These are phyloP conservation scores for Xestia xanthographa DNA, from an alignment of 2,888 invertebrate species.

Conservation along the genomic window DNA sequence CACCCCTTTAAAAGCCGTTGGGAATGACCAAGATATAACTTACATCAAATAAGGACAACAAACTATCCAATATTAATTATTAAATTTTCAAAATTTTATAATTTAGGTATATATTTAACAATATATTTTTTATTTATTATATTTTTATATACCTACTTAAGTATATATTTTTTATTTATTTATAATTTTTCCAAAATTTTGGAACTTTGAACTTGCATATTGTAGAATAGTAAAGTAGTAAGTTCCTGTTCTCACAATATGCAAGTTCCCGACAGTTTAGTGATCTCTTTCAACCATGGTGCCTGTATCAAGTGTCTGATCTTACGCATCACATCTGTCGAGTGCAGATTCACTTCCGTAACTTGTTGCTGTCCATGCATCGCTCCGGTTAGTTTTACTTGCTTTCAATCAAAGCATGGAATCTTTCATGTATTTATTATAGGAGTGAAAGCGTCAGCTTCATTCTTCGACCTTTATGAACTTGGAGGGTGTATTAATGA, in stretches of 20 bases:
- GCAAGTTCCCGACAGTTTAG: slow-evolving; percentile 14
- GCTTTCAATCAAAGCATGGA: background rate
- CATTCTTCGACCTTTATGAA: too few relatives aligned
- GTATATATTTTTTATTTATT: too few relatives aligned
- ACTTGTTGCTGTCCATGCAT: background rate
- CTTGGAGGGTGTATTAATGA: too few relatives aligned
- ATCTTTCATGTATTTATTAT: slow-evolving; percentile 1
- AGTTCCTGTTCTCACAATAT: background rate
- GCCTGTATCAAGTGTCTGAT: slow-evolving; percentile 31
- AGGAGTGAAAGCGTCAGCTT: too few relatives aligned
- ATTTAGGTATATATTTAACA: too few relatives aligned
- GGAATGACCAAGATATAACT: too few relatives aligned
- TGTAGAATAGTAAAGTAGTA: too few relatives aligned
- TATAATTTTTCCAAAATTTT: too few relatives aligned
- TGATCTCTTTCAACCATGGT: slow-evolving; percentile 29
- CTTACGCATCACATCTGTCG: slow-evolving; percentile 18
- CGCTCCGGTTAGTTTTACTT: background rate
- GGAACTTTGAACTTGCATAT: too few relatives aligned
- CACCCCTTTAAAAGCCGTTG: background rate
- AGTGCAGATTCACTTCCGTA: slow-evolving; percentile 7
- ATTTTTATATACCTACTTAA: too few relatives aligned
- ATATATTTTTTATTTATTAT: too few relatives aligned
- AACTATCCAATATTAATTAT: background rate
- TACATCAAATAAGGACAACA: background rate
- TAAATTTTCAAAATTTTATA: too few relatives aligned